A percentile compares a stretch with the other conserved stretches of the same genome.
These are phyloP conservation scores for Chymomyza caudatula DNA, from an alignment of 2,888 invertebrate genomes.

Conservation along the genomic window DNA sequence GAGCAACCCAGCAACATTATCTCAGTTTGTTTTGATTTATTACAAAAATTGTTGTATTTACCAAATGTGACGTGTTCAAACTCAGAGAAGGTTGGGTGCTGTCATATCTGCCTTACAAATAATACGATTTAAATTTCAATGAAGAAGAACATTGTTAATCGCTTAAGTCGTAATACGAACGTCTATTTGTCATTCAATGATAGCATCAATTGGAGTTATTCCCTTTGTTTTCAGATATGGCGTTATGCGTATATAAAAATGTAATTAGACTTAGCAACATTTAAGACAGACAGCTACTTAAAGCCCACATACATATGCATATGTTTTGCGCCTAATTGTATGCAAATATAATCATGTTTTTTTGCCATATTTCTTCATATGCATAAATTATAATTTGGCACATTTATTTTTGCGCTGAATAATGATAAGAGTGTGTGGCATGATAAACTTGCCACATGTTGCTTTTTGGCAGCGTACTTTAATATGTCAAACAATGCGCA, in stretches of 20 bases:
- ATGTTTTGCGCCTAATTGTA: not conserved
- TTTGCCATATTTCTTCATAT: not conserved
- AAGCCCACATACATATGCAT: not conserved
- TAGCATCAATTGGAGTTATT: no score
- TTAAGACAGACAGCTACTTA: slow-evolving; percentile 22
- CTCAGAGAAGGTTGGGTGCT: no score
- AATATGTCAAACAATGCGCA: not conserved
- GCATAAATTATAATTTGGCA: not conserved
- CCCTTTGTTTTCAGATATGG: no score
- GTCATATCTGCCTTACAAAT: no score
- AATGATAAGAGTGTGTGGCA: not conserved
- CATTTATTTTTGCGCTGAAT: not conserved
- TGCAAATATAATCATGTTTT: not conserved
- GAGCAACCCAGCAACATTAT: no score
- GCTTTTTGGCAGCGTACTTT: not conserved
- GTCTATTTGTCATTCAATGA: no score
- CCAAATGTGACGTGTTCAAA: no score
- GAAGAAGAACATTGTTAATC: no score
- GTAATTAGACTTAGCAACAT: slow-evolving; percentile 40
- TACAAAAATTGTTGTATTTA: no score
- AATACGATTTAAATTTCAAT: no score
- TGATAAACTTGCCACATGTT: not conserved
- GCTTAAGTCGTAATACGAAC: no score
- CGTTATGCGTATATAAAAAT: slow-evolving; percentile 17
- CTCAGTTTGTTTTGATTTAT: no score